Conservation (phyloP, 2,797 vertebrate genomes). For the Sebastes iracundus region DNA sequence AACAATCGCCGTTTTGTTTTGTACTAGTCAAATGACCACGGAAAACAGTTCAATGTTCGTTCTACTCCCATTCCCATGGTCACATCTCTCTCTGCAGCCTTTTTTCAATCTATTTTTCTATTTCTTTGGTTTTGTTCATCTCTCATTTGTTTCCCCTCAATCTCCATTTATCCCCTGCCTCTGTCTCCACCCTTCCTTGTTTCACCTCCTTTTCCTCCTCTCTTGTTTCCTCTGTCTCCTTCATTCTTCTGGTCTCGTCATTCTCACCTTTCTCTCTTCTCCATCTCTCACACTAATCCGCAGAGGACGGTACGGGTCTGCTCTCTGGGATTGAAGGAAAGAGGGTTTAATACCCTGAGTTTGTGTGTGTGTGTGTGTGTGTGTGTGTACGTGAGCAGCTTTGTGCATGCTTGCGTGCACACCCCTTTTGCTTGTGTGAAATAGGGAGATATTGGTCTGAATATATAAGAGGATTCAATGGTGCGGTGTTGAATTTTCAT, state of each 20-base stretch:
- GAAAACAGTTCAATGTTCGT: background rate
- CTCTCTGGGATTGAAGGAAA: constrained; percentile 63
- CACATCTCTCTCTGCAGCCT: constrained; percentile 1
- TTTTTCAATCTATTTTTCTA: background rate
- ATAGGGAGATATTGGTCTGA: constrained; percentile 69
- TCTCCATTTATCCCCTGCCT: background rate
- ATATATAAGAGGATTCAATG: constrained; percentile 62
- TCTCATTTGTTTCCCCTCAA: constrained; percentile 18
- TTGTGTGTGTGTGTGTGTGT: constrained; percentile 12
- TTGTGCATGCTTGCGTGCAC: constrained; percentile 41
- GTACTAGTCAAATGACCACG: background rate
- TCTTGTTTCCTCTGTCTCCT: constrained; percentile 3
- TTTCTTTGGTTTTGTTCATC: background rate
- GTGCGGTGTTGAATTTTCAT: constrained; percentile 63
- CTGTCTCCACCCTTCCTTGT: background rate
- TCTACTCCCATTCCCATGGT: background rate
- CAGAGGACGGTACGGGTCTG: constrained; percentile 46
- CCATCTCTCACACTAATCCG: constrained; percentile 59
- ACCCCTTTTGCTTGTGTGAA: constrained; percentile 52
- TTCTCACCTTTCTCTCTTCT: constrained; percentile 34
- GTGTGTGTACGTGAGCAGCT: constrained; percentile 23
- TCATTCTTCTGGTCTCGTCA: constrained; percentile 36
- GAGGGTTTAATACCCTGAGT: constrained; percentile 53
- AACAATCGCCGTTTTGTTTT: background rate
- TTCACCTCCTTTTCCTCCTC: constrained; percentile 13